Base-by-base conservation (phyloP, 92 coral and sea anemone genomes). In the Epizoanthus fatuus region DNA sequence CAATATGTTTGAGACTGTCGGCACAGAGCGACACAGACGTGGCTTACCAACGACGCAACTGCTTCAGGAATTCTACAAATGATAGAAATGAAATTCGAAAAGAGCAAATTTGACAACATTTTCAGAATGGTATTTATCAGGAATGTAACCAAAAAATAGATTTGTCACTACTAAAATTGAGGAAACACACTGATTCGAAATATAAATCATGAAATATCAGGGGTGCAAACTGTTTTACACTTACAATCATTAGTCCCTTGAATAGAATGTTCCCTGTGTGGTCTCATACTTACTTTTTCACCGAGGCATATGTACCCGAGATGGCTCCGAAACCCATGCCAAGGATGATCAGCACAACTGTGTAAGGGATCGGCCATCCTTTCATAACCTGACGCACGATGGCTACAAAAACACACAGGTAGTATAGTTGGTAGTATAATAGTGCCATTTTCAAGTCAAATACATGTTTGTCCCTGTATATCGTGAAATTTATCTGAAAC, bases 331-430 rank as follows among this genome's bases (percentile, higher is more conserved):
- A 87, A 63, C 96, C 85, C 87, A 92, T 91, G 17, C 99, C 99
- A 2, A 97, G 94, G 44, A 97, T 60, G 49, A 97, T 97, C n/a
- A 97, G 89, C 4, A 93, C 98, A 10, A 97, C 99, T 0, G 99
- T 97, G 88, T 97, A 97, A 35, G 99, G 99, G 57, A 97, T 97
- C 11, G 99, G 99, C 99, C 99, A 97, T 95, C 96, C 93, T 89
- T 97, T 97, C 99, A 97, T 97, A 9, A 97, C 81, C 79, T 97
- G 99, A 8, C 99, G 95, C 55, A 93, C 95, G 69, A 95, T 83
- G 8, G 99, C 99, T 97, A 81, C 35, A 74, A 84, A 71, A 25
- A 56, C 39, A 85, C 10, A 72, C 39, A 25, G 60, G 37, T n/a
- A n/a, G n/a, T n/a, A n/a, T 65, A 6, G 3, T 65, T 20, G 35